Evolutionary conservation across 2,888 invertebrate genomes (phyloP), one percentile per base, ranked within the genome.

Genomic region (Dusona sp.): DNA sequence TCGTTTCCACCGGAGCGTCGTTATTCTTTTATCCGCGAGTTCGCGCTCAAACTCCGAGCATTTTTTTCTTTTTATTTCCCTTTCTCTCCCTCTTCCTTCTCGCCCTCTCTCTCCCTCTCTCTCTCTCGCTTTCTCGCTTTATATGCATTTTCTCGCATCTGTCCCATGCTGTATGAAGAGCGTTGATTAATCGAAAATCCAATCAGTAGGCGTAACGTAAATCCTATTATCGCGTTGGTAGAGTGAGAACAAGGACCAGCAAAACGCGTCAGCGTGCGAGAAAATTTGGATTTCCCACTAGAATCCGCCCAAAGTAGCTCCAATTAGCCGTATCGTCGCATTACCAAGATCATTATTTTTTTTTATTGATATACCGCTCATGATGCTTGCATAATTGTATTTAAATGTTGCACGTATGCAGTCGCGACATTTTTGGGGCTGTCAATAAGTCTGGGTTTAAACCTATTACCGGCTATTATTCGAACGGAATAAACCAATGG

Each of bases 161-260:
- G 80, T 86, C 73, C n/a, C 67, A 65, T 79, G 25, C 61, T 75
- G 36, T 42, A 36, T 57, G 67, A 45, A 68, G 75, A 84, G 78
- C 86, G 84, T 87, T 91, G 90, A 92, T 91, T 92, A 92, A 92
- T 92, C 91, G 90, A 90, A 90, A 92, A 92, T 92, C 90, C 91
- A 92, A 92, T 92, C 91, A 91, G 88, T 89, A 88, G 79, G 81
- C 85, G 85, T 85, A 84, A 88, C 79, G 84, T 70, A 79, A 86
- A 86, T 84, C 86, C 73, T 74, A 86, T 86, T 86, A 86, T 78
- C 72, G 38, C 57, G 42, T 36, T 67, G 54, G 51, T 48, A 73
- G 72, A 68, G 57, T 51, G 68, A 25, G 73, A 67, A 74, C 51
- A 13, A 33, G 61, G 19, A 78, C 61, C 57, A 29, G 38, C 1